Base-by-base conservation (phyloP, 2,797 vertebrate species). In the Microctenopoma steveboyesi region DNA sequence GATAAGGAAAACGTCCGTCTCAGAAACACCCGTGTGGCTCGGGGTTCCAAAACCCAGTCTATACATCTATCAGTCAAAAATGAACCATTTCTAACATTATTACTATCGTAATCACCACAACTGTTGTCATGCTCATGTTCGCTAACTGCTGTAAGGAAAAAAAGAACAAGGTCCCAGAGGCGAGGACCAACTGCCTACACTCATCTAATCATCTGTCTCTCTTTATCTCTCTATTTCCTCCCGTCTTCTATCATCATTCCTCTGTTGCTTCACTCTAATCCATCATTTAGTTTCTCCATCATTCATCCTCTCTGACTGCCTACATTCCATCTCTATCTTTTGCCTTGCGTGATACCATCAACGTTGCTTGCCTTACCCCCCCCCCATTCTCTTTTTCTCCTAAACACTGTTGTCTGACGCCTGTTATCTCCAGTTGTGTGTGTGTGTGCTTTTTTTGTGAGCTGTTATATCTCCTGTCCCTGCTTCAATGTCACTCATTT, bases 401-500 rank as follows among this genome's bases (percentile, higher is more conserved):
- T 82, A 48, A 83, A 86, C 69, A 75, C 55, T 35, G 69, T 75
- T 70, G 69, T 79, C 77, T 64, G 55, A 30, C 10, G 53, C 68
- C 59, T 67, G 69, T 83, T 86, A 84, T 88, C 77, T 70, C 54
- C 48, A 46, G 7, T 30, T 71, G 72, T 58, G 64, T 58, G n/a
- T 22, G 22, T 69, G 72, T 54, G 56, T 50, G 28, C 68, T 58
- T 57, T 47, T 47, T 45, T 22, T 55, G 61, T 3, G 40, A 68
- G 57, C 57, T 30, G 52, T 45, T 75, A 58, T 63, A 74, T 86
- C 49, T 81, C 60, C 55, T 16, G 11, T 81, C 63, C 14, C 60
- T 52, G 70, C 51, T 77, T 87, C 90, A 91, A 89, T 75, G 86
- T 88, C 83, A 90, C 86, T 76, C 72, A 76, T 70, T 82, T 86